Evolutionary conservation across 2,888 invertebrate genomes (phyloP).

Genomic region (Yponomeuta malinellus): DNA sequence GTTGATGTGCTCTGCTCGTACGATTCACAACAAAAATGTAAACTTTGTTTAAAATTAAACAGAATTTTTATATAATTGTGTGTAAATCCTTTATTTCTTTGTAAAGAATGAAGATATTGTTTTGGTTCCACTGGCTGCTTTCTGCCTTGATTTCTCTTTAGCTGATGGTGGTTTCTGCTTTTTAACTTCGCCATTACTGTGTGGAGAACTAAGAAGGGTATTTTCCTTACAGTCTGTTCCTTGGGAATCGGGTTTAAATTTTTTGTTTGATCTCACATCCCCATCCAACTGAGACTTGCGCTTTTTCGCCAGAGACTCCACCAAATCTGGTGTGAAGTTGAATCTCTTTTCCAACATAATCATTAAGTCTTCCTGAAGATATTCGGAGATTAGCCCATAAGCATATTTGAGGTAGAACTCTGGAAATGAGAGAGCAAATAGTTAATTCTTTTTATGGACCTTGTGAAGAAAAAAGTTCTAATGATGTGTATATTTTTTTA

Average conservation of each 20-base stretch:
- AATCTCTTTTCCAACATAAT: conserved; percentile 79
- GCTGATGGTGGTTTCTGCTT: conserved; percentile 75
- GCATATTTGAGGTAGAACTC: conserved; percentile 83
- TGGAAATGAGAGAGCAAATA: conserved; percentile 37
- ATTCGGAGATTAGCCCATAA: conserved; percentile 86
- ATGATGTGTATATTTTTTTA: too few relatives aligned
- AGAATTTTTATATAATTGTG: not conserved
- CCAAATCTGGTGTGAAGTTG: conserved; percentile 78
- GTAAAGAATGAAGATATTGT: conserved; percentile 87
- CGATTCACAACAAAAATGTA: too few relatives aligned
- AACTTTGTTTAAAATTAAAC: not conserved
- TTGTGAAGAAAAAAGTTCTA: too few relatives aligned
- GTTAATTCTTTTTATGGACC: too few relatives aligned
- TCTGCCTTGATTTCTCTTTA: conserved; percentile 85
- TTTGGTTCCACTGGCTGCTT: conserved; percentile 87
- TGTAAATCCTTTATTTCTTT: conserved; percentile 64
- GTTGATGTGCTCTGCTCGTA: too few relatives aligned
- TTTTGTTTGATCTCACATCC: conserved; percentile 49
- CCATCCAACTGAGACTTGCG: conserved; percentile 69
- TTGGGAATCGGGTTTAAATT: conserved; percentile 47
- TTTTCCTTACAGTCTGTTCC: conserved; percentile 47
- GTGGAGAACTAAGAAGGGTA: conserved; percentile 43
- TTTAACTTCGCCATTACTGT: conserved; percentile 49
- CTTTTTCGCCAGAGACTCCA: conserved; percentile 64
- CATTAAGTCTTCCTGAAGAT: conserved; percentile 81